These are phyloP conservation scores for Lasaia peninsularis DNA, from an alignment of 1,140 invertebrate genomes.

Conservation along the genomic window DNA sequence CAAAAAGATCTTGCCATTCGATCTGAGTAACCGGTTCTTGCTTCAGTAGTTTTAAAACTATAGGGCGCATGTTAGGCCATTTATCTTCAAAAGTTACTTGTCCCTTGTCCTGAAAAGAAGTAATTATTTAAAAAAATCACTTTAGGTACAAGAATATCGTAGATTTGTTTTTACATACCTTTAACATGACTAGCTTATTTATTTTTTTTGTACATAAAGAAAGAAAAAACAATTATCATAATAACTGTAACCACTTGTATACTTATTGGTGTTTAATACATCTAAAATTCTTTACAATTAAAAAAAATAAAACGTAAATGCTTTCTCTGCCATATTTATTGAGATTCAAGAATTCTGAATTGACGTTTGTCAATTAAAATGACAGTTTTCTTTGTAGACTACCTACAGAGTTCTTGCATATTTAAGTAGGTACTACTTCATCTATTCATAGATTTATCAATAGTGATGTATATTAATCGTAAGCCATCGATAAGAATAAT, in stretches of 20 bases:
- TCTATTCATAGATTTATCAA: no score
- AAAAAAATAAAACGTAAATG: constrained; percentile 9
- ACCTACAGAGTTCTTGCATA: no score
- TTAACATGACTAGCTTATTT: constrained; percentile 51
- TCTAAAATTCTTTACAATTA: constrained; percentile 4
- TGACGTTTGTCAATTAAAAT: neutral
- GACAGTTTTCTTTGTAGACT: no score
- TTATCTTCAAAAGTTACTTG: constrained; percentile 93
- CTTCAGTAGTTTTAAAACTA: constrained; percentile 93
- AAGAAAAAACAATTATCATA: constrained; percentile 35
- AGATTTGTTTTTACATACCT: constrained; percentile 36
- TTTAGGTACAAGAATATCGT: neutral
- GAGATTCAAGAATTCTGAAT: neutral
- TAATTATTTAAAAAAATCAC: constrained; percentile 12
- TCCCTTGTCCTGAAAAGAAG: constrained; percentile 78
- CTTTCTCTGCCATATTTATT: constrained; percentile 10
- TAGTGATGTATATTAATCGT: no score
- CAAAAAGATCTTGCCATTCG: constrained; percentile 99
- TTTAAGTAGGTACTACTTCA: no score
- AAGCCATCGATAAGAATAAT: no score
- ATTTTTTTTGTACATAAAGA: constrained; percentile 29
- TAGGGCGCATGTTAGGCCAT: constrained; percentile 96
- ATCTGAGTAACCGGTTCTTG: constrained; percentile 94
- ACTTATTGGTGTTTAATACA: neutral
- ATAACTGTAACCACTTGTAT: constrained; percentile 5